These are phyloP conservation scores for Peromyscus melanophrys DNA, from an alignment of 2,797 vertebrate species.

Conservation along the genomic window DNA sequence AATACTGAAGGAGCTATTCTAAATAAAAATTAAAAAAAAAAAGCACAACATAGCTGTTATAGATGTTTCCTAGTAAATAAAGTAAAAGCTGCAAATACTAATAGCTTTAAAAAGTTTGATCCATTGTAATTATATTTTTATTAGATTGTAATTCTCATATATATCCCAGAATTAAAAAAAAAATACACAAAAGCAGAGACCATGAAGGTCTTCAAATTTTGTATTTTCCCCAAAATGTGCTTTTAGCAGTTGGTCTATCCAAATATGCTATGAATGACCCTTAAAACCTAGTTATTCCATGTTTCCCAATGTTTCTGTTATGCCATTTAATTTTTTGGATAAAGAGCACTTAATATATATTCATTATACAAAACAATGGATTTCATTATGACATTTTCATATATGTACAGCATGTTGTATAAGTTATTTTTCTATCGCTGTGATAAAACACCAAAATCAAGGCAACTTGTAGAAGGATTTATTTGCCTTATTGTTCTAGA, in stretches of 20 bases:
- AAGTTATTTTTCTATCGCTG: neutral
- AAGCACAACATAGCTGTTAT: slow-evolving; percentile 22
- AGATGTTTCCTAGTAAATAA: slow-evolving; percentile 46
- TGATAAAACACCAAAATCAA: neutral
- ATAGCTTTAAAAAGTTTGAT: slow-evolving; percentile 37
- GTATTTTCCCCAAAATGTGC: neutral
- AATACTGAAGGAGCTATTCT: slow-evolving; percentile 95
- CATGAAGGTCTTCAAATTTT: neutral
- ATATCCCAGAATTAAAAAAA: neutral
- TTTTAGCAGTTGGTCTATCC: neutral
- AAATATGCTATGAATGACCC: neutral
- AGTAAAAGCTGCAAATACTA: slow-evolving; percentile 63
- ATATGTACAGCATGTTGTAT: neutral
- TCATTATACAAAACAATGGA: neutral
- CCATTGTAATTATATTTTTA: slow-evolving; percentile 11
- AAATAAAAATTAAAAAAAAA: slow-evolving; percentile 68
- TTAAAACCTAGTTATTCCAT: neutral
- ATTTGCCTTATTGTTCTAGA: neutral
- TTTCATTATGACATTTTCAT: neutral
- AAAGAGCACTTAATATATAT: neutral
- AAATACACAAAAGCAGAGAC: neutral
- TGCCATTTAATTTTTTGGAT: neutral
- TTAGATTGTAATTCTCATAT: neutral
- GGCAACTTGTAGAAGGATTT: neutral
- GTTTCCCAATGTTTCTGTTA: neutral